phyloP scores from a whole-genome alignment of 2,113 vertebrate genomes.

The Leptocoma aspasia region DNA sequence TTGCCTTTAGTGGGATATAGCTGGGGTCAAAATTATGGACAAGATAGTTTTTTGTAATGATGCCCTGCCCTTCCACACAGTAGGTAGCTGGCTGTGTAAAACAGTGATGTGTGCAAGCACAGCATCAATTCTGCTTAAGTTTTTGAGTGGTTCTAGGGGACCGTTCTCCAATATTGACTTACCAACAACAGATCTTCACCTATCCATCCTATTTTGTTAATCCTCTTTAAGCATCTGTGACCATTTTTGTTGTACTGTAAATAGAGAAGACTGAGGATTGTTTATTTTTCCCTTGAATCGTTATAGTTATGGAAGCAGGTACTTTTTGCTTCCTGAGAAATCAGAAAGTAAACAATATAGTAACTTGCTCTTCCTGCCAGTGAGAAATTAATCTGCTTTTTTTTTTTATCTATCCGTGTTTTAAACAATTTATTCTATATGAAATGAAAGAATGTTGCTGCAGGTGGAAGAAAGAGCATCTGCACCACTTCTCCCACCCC shows the following conservation, averaged over 20 bases:
- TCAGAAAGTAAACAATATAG: background rate
- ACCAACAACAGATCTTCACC: background rate
- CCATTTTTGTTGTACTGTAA: background rate
- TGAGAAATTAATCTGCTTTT: background rate
- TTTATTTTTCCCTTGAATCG: background rate
- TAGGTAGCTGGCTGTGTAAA: background rate
- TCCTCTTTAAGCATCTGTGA: background rate
- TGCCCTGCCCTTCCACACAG: background rate
- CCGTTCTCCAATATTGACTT: background rate
- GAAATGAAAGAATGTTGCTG: background rate
- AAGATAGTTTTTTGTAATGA: background rate
- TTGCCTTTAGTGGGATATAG: background rate
- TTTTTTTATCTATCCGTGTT: background rate
- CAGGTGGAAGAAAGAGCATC: background rate
- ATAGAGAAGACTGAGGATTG: background rate
- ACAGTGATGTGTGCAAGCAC: background rate
- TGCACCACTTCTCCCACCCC: background rate
- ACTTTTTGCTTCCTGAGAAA: background rate
- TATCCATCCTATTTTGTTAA: background rate
- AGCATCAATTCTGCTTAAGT: background rate
- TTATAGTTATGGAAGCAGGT: background rate
- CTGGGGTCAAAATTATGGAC: background rate
- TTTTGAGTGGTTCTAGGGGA: background rate
- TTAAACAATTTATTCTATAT: background rate
- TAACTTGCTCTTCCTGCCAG: background rate